Evolutionary conservation across 2,113 vertebrate genomes (phyloP), one percentile per base, ranked within the genome.

Genomic region (Gallinago media): DNA sequence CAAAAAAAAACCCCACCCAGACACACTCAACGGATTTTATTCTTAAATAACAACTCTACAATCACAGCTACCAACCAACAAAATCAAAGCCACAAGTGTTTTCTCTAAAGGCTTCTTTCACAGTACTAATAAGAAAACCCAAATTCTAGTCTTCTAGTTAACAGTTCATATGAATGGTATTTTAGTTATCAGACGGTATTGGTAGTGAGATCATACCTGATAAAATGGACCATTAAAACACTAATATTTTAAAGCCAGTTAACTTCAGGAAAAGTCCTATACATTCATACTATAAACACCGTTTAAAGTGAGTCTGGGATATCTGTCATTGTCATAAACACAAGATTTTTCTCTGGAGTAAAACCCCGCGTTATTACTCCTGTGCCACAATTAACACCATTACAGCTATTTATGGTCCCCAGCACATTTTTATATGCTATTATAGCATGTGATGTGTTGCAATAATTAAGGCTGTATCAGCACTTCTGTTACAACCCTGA

Each of bases 21-120:
- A 94, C 92, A 96, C 62, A 91, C 85, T 93, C 78, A 68, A 80
- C 52, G 38, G 63, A 59, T 89, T 95, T 92, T 88, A 87, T 67
- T 97, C 89, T 96, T 95, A 95, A 97, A 93, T 96, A 97, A 91
- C 58, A 93, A 94, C 58, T 96, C 96, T 93, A 97, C 79, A 78
- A 94, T 80, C 78, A 97, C 96, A 74, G 90, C 92, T 96, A 97
- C 55, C 96, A 91, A 93, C 85, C 90, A 88, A 75, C 87, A 96
- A 97, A 96, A 83, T 83, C 82, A 97, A 96, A 94, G 90, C 88
- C 94, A 94, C 89, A 96, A 91, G 85, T 74, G 89, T 95, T 96
- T 95, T 96, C 87, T 91, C 92, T 91, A 96, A 94, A 72, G 79
- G 94, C 79, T 92, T 94, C 84, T 96, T 97, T 97, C 92, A 97